These are phyloP conservation scores for Athalia circularis DNA, from an alignment of 2,888 invertebrate species.

Conservation along the genomic window DNA sequence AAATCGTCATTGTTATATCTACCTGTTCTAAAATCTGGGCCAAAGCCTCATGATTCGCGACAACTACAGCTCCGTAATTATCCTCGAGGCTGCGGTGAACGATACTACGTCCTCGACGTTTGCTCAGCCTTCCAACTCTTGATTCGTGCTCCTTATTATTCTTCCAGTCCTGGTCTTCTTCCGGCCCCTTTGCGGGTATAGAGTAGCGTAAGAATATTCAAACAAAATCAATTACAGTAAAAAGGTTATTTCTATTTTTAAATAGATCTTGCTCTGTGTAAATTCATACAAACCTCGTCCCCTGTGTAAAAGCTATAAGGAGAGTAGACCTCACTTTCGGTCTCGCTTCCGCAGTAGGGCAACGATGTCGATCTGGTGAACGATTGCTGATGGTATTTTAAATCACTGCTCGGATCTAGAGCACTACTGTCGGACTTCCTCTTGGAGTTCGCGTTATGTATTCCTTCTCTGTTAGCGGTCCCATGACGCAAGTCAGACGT, in stretches of 20 bases:
- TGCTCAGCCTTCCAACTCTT: constrained; percentile 78
- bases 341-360: constrained; percentile 89
- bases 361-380: constrained; percentile 81
- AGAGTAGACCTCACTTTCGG: constrained; percentile 89
- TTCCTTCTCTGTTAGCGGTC: constrained; percentile 66
- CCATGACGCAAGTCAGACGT: constrained; percentile 74
- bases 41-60: constrained; percentile 92
- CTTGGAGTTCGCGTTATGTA: constrained; percentile 70
- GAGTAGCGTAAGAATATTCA: background rate
- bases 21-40: constrained; percentile 94
- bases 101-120: constrained; percentile 87
- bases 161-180: constrained; percentile 76
- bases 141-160: constrained; percentile 71
- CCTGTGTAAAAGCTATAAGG: constrained; percentile 86
- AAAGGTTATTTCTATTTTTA: too few relatives aligned
- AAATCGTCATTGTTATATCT: background rate
- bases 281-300: constrained; percentile 73
- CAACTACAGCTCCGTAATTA: constrained; percentile 92
- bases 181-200: constrained; percentile 71
- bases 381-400: constrained; percentile 77
- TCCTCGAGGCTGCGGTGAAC: constrained; percentile 91
- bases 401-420: constrained; percentile 76
- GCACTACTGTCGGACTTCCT: constrained; percentile 76
- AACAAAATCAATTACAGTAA: background rate
- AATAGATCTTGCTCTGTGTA: background rate